phyloP scores from a whole-genome alignment of 2,113 vertebrate species.

The Ptyas mucosa region DNA sequence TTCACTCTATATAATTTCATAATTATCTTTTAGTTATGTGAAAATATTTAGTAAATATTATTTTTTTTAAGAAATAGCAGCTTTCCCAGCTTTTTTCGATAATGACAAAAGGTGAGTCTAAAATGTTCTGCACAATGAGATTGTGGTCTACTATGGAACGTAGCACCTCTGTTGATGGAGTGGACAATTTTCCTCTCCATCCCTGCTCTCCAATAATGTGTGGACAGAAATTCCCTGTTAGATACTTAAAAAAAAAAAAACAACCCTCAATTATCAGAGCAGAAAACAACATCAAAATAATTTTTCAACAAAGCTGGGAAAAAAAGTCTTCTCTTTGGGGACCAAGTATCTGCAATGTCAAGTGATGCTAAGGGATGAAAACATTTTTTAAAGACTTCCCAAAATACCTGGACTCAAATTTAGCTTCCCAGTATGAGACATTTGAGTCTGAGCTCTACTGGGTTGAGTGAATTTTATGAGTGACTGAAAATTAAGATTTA shows the following conservation, averaged over 20 bases:
- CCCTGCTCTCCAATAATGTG: background rate
- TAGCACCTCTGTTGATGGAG: background rate
- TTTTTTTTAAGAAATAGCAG: background rate
- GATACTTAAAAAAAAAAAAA: background rate
- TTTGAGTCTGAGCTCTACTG: background rate
- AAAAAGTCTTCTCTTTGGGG: fast-evolving
- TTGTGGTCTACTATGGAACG: background rate
- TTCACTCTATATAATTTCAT: background rate
- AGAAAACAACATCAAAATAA: fast-evolving
- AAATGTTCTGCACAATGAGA: too few relatives aligned
- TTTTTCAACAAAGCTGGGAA: background rate
- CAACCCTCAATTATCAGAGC: background rate
- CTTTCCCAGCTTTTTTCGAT: background rate
- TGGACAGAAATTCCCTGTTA: background rate
- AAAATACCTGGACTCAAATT: background rate
- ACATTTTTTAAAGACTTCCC: background rate
- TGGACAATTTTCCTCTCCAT: background rate
- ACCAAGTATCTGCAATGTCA: fast-evolving
- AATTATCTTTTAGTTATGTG: background rate
- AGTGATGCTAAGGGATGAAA: background rate
- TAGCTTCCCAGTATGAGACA: background rate
- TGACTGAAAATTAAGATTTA: background rate
- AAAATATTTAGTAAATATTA: background rate
- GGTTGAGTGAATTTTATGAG: background rate
- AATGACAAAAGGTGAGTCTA: background rate